Conservation (phyloP, 1,140 invertebrate species). For the Coptotermes formosanus region DNA sequence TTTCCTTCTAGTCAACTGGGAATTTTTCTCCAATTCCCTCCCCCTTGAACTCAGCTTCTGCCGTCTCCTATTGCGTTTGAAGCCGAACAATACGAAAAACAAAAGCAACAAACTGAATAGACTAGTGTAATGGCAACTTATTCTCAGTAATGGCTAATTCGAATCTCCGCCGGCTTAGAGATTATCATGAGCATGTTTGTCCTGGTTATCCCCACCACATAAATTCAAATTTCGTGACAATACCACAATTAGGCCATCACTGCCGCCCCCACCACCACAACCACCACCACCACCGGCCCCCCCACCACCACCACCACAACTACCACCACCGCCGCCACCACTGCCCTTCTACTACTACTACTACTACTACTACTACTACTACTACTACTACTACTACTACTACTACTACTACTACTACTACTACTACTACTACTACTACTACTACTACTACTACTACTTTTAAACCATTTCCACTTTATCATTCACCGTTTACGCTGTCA, state of each 20-base stretch:
- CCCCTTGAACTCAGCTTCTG: background rate
- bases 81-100: background rate
- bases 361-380: conserved; percentile 12
- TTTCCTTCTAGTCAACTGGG: background rate
- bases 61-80: background rate
- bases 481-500: background rate
- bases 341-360: too few relatives aligned
- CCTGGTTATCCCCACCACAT: too few relatives aligned
- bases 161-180: too few relatives aligned
- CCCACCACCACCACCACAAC: too few relatives aligned
- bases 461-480: background rate
- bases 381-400: background rate
- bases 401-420: too few relatives aligned
- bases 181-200: too few relatives aligned
- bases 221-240: background rate
- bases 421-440: background rate
- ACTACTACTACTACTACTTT: background rate
- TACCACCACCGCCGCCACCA: conserved; percentile 3
- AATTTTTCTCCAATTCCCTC: background rate
- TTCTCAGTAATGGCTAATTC: too few relatives aligned
- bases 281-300: too few relatives aligned
- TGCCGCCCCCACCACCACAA: too few relatives aligned
- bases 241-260: background rate
- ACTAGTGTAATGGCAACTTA: too few relatives aligned
- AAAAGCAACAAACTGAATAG: background rate